Evolutionary conservation across 2,888 invertebrate genomes (phyloP), one percentile per base, ranked within the genome.

Genomic region (Plebejus anna): DNA sequence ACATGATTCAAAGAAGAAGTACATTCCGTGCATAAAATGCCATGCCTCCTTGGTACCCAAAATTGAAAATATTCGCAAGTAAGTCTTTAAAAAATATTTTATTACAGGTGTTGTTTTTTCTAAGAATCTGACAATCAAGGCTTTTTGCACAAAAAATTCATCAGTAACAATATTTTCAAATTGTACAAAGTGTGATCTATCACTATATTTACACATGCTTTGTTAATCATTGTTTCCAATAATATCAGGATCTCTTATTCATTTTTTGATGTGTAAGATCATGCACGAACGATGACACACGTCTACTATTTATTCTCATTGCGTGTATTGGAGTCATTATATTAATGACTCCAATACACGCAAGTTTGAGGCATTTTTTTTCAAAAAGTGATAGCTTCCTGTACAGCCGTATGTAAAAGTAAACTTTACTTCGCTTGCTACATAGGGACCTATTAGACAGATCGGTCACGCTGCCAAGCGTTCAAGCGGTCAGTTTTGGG

Each of bases 11-110:
- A 96, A 96, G 0, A 87, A 89, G 28, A 95, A 94, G 80, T 94
- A 96, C 78, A 95, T 94, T 84, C 94, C 95, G 87, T 96, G 96
- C 1, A 95, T 96, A 22, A 83, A 95, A 75, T 97, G 97, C 86
- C 96, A 96, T 84, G 94, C 94, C 78, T 95, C 95, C 70, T 71
- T 81, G 38, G 76, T 76, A 70, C 55, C 70, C 11, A 79, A 78
- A 75, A 89, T 97, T 79, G 92, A 95, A 80, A 91, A 92, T 66
- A 94, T 97, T 79, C 96, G 96, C 84, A 94, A 95, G 97, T 97
- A 88, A 92, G 95, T 94, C 51, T 13, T 55, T 16, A 55, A 13
- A 51, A 42, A 11, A 55, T 4, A 22, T 16, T 55, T 55, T 16
- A 55, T 55, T 4, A 16, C 11, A 51, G 51, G 55, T 55, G 55